phyloP scores from a whole-genome alignment of 37 sponge, comb jelly and placozoan species.

The Chondrilla cf. caribensis region DNA sequence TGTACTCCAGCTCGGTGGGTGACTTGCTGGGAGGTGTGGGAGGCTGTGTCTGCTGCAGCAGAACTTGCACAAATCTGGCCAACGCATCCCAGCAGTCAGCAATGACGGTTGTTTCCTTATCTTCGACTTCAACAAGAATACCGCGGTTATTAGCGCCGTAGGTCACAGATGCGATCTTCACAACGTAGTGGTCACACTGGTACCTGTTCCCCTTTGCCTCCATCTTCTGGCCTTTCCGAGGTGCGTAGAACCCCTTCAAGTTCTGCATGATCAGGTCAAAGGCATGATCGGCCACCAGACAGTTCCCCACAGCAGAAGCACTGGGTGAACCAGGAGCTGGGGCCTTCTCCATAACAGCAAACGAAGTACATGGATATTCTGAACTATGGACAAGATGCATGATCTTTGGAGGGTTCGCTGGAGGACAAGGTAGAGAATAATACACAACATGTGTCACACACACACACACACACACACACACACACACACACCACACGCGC shows the following conservation, averaged over 20 bases:
- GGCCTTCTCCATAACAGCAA: constrained; percentile 53
- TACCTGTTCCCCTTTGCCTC: constrained; percentile 57
- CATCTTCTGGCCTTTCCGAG: constrained; percentile 51
- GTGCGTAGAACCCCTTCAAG: constrained; percentile 54
- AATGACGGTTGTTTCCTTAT: constrained; percentile 20
- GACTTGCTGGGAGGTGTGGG: constrained; percentile 29
- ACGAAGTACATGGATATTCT: constrained; percentile 68
- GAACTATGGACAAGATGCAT: constrained; percentile 61
- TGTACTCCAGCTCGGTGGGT: constrained; percentile 22
- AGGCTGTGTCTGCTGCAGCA: constrained; percentile 40
- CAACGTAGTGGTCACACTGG: constrained; percentile 30
- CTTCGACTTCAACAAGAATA: constrained; percentile 72
- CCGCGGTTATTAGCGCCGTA: constrained; percentile 46
- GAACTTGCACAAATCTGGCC: constrained; percentile 29
- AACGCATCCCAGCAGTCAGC: constrained; percentile 47
- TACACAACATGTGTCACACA: neutral
- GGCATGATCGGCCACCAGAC: constrained; percentile 60
- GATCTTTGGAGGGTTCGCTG: constrained; percentile 27
- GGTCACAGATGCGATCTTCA: constrained; percentile 62
- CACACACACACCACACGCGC: too few species aligned
- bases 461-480: too few species aligned
- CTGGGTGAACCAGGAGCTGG: neutral
- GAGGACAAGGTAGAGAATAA: too few species aligned
- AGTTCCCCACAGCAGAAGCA: constrained; percentile 20
- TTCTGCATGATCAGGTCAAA: constrained; percentile 63